These are phyloP conservation scores for Cabera pusaria DNA, from an alignment of 2,888 invertebrate genomes.

Conservation along the genomic window DNA sequence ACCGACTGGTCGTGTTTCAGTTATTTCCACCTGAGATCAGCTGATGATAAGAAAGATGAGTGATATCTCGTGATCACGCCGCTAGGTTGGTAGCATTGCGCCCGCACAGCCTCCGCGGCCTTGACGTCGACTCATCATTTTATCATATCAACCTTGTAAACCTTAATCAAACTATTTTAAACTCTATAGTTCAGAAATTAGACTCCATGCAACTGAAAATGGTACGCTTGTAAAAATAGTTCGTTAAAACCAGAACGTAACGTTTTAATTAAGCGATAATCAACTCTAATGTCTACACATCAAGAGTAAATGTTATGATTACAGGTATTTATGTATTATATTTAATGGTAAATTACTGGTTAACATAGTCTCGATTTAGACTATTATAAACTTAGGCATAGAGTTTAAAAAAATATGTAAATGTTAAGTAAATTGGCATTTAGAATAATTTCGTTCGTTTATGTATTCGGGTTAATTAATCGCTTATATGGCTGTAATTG, in stretches of 20 bases:
- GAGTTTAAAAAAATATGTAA: conserved; percentile 1
- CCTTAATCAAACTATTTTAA: not conserved
- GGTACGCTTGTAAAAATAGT: conserved; percentile 3
- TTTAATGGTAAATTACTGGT: too few relatives aligned
- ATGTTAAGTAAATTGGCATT: conserved; percentile 9
- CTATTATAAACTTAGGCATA: not conserved
- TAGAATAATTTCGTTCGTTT: conserved; percentile 4
- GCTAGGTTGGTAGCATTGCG: conserved; percentile 70
- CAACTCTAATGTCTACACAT: conserved; percentile 12
- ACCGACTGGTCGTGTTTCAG: conserved; percentile 44
- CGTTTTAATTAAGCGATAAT: not conserved
- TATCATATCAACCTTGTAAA: conserved; percentile 14
- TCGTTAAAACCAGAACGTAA: conserved; percentile 3
- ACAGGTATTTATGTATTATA: too few relatives aligned
- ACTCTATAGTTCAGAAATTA: conserved; percentile 5
- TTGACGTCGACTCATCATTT: conserved; percentile 43
- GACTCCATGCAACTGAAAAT: conserved; percentile 1
- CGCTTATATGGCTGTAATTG: conserved; percentile 18
- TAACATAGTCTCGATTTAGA: not conserved
- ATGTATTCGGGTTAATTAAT: conserved; percentile 26
- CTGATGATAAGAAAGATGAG: conserved; percentile 77
- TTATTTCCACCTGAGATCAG: conserved; percentile 61
- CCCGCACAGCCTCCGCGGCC: conserved; percentile 69
- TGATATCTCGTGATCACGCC: conserved; percentile 72
- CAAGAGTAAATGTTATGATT: too few relatives aligned